Evolutionary conservation across 2,888 invertebrate genomes (phyloP).

Genomic region (Diachrysia chrysitis): DNA sequence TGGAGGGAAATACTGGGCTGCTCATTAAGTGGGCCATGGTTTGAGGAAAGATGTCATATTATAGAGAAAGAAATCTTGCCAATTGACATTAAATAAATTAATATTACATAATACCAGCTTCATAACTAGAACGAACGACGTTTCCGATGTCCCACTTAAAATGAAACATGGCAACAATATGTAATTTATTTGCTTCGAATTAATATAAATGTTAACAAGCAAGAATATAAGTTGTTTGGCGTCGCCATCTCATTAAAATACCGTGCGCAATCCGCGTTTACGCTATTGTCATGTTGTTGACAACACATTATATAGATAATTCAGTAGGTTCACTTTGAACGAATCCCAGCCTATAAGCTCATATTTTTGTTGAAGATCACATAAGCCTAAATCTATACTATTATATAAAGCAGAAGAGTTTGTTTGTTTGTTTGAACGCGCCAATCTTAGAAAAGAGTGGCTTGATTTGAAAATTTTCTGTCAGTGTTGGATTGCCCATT

Average conservation of each 20-base stretch:
- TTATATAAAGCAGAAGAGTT: too few relatives aligned
- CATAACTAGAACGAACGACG: background rate
- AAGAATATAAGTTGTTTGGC: slow-evolving; percentile 11
- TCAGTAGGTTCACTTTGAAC: slow-evolving; percentile 12
- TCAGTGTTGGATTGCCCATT: too few relatives aligned
- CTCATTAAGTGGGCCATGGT: too few relatives aligned
- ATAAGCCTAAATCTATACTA: too few relatives aligned
- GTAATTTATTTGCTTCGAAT: slow-evolving; percentile 3
- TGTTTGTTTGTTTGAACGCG: too few relatives aligned
- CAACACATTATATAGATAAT: background rate
- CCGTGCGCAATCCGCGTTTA: slow-evolving; percentile 52
- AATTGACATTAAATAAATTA: background rate
- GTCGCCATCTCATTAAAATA: slow-evolving; percentile 55
- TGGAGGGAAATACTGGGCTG: too few relatives aligned
- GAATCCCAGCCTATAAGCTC: too few relatives aligned
- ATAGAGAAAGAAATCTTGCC: too few relatives aligned
- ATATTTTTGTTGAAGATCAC: too few relatives aligned
- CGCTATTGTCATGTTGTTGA: slow-evolving; percentile 27
- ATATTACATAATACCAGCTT: background rate
- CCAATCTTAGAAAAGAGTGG: too few relatives aligned
- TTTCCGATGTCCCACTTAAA: background rate
- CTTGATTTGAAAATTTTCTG: too few relatives aligned
- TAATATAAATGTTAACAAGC: slow-evolving; percentile 9
- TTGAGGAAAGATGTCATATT: too few relatives aligned
- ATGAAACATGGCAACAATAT: slow-evolving; percentile 4